A percentile compares a stretch with the other conserved stretches of the same genome.
These are phyloP conservation scores for Leptinotarsa defecta DNA, from an alignment of 1,140 invertebrate species.

Conservation along the genomic window DNA sequence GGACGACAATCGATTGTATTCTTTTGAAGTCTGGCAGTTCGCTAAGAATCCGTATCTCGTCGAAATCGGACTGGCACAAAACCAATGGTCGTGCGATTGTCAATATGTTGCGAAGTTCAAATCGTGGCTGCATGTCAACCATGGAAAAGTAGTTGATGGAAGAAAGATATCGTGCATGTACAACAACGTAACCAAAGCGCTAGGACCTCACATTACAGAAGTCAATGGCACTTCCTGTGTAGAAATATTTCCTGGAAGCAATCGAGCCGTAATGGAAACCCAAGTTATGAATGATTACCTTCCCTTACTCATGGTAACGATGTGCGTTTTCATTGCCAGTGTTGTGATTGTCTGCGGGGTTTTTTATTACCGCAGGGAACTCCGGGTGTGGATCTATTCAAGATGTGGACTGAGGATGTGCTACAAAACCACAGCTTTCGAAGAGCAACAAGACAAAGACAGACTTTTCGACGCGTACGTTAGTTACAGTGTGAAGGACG, in stretches of 20 bases:
- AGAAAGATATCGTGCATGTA: slow-evolving; percentile 70
- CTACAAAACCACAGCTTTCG: slow-evolving; percentile 77
- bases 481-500: slow-evolving; percentile 88
- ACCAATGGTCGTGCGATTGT: slow-evolving; percentile 91
- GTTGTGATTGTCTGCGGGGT: slow-evolving; percentile 73
- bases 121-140: slow-evolving; percentile 74
- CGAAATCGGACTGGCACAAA: slow-evolving; percentile 78
- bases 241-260: slow-evolving; percentile 66
- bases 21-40: slow-evolving; percentile 79
- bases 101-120: slow-evolving; percentile 76
- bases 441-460: slow-evolving; percentile 77
- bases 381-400: slow-evolving; percentile 86
- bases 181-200: slow-evolving; percentile 65
- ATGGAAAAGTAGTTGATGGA: slow-evolving; percentile 74
- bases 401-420: slow-evolving; percentile 83
- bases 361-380: slow-evolving; percentile 80
- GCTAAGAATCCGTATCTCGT: slow-evolving; percentile 76
- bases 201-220: slow-evolving; percentile 66
- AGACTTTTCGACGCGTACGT: slow-evolving; percentile 89
- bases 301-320: slow-evolving; percentile 74
- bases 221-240: slow-evolving; percentile 73
- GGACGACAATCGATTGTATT: slow-evolving; percentile 81
- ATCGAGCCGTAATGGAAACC: slow-evolving; percentile 69
- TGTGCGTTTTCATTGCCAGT: slow-evolving; percentile 73
- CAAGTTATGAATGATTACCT: slow-evolving; percentile 80